These are phyloP conservation scores for Lagenorhynchus albirostris DNA, from an alignment of 2,113 vertebrate genomes.

Conservation along the genomic window DNA sequence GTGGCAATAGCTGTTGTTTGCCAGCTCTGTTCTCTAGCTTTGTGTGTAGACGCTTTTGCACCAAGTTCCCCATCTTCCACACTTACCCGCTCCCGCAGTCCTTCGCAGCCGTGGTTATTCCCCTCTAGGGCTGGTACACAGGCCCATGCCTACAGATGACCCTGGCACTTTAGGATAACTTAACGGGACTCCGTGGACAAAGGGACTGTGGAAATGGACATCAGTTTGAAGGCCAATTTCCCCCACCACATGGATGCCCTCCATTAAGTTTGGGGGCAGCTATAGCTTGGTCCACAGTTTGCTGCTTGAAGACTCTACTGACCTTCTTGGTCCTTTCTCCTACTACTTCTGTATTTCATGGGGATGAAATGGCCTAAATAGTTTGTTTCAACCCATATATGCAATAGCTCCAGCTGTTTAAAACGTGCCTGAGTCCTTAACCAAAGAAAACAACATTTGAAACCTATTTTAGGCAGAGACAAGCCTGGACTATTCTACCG, in stretches of 20 bases:
- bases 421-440: background rate
- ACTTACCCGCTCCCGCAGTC: background rate
- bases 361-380: background rate
- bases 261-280: background rate
- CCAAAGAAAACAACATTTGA: slow-evolving; percentile 43
- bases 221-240: background rate
- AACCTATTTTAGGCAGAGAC: slow-evolving; percentile 24
- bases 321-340: background rate
- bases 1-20: background rate
- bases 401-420: background rate
- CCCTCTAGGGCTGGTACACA: background rate
- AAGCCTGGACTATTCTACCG: background rate
- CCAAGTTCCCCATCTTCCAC: background rate
- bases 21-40: background rate
- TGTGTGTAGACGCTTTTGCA: background rate
- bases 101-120: background rate
- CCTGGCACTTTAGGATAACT: background rate
- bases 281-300: background rate
- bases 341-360: background rate
- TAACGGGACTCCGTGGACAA: background rate
- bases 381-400: background rate
- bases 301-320: background rate
- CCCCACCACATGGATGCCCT: background rate
- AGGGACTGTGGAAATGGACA: background rate
- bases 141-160: background rate